Conservation (phyloP, 2,113 vertebrate species). For the Clupea harengus region DNA sequence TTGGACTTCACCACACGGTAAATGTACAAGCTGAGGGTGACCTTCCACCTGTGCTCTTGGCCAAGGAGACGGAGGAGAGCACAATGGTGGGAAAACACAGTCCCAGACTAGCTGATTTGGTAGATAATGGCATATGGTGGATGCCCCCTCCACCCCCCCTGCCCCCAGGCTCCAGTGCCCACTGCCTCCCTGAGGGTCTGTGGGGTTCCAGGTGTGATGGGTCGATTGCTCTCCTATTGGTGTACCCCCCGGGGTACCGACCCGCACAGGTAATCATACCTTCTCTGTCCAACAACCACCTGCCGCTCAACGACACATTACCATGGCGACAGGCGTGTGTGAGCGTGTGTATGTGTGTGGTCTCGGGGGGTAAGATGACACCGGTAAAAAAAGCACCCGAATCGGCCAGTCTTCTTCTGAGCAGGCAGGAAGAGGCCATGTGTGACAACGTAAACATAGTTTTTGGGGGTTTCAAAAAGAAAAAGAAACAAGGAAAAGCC, state of each 20-base stretch:
- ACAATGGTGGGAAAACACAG: neutral
- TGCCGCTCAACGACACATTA: slow-evolving; percentile 14
- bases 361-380: slow-evolving; percentile 12
- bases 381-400: neutral
- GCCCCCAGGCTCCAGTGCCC: too few species aligned
- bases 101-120: neutral
- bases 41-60: neutral
- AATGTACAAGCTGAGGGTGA: neutral
- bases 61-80: neutral
- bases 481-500: neutral
- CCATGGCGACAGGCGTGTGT: slow-evolving; percentile 1
- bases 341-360: slow-evolving; percentile 28
- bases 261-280: neutral
- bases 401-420: neutral
- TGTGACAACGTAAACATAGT: neutral
- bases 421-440: neutral
- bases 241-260: neutral
- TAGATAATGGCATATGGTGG: neutral
- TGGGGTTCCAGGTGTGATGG: neutral
- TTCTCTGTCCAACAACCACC: slow-evolving; percentile 32
- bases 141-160: too few species aligned
- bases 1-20: neutral
- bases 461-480: neutral
- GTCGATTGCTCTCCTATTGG: neutral
- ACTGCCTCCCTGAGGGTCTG: too few species aligned